These are phyloP conservation scores for Apistogramma diplotaenia DNA, from an alignment of 2,113 vertebrate genomes.

Conservation along the genomic window DNA sequence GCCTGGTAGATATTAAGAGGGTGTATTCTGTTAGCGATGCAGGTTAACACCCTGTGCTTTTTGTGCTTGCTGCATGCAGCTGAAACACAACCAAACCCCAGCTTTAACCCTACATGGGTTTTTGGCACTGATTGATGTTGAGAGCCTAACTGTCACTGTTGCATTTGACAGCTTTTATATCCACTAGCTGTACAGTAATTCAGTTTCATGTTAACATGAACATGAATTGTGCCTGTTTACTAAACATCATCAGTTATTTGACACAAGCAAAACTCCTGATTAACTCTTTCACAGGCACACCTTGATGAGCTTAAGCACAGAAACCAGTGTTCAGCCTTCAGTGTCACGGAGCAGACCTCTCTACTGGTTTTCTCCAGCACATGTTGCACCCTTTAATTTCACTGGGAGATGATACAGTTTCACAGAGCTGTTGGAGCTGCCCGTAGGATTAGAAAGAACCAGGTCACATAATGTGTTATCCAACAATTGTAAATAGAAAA, in stretches of 20 bases:
- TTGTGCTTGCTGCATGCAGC: neutral
- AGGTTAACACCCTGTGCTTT: neutral
- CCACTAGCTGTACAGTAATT: neutral
- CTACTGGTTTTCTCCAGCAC: neutral
- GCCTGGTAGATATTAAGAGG: neutral
- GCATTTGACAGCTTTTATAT: neutral
- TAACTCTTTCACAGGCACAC: neutral
- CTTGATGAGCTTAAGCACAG: neutral
- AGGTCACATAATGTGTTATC: neutral
- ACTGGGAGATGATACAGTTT: no score
- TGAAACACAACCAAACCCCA: neutral
- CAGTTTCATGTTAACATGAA: no score
- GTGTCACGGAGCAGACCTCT: neutral
- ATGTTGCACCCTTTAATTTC: neutral
- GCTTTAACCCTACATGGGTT: neutral
- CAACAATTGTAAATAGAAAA: neutral
- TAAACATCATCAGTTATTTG: neutral
- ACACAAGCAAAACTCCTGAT: neutral
- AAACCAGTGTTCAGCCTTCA: neutral
- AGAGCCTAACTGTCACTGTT: no score
- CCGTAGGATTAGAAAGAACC: no score
- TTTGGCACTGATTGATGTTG: no score
- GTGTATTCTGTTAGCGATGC: neutral
- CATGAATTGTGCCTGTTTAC: neutral
- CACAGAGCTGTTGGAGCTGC: no score